Evolutionary conservation across 1,140 invertebrate species (phyloP).

Genomic region (Papilio polyxenes): DNA sequence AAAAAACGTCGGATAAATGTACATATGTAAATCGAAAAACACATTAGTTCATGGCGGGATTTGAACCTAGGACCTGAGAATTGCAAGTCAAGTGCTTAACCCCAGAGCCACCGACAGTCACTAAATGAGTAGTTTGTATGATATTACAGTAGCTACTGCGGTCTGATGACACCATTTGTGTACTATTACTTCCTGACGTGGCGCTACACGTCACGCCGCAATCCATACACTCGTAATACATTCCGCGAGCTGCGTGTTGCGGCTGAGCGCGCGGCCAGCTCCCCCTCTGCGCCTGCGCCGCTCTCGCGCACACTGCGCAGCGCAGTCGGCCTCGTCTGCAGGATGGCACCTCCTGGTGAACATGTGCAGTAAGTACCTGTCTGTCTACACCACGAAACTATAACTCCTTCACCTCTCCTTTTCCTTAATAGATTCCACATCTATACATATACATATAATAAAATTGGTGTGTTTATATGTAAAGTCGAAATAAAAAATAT

Average conservation of each 20-base stretch:
- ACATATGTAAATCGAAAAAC: too few species aligned
- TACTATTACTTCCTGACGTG: conserved; percentile 96
- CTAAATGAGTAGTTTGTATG: background rate
- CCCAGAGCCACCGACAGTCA: background rate
- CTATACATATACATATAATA: too few species aligned
- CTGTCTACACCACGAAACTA: too few species aligned
- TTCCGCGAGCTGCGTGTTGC: conserved; percentile 88
- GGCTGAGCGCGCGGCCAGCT: conserved; percentile 82
- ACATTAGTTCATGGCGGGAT: too few species aligned
- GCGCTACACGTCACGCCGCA: conserved; percentile 94
- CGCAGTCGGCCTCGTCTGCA: conserved; percentile 82
- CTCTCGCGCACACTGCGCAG: conserved; percentile 80
- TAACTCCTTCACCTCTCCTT: too few species aligned
- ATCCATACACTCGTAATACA: conserved; percentile 95
- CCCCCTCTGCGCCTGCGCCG: conserved; percentile 83
- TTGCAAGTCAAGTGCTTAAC: background rate
- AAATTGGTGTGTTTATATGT: too few species aligned
- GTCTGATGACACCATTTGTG: conserved; percentile 93
- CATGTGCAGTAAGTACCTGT: conserved; percentile 45
- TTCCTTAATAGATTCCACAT: too few species aligned
- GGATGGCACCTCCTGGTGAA: conserved; percentile 83
- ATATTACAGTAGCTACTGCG: conserved; percentile 87
- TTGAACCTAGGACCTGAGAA: background rate
- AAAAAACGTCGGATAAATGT: too few species aligned
- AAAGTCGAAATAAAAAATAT: too few species aligned